Evolutionary conservation across 2,797 vertebrate species (phyloP).

Genomic region (Chaenodraco wilsoni): DNA sequence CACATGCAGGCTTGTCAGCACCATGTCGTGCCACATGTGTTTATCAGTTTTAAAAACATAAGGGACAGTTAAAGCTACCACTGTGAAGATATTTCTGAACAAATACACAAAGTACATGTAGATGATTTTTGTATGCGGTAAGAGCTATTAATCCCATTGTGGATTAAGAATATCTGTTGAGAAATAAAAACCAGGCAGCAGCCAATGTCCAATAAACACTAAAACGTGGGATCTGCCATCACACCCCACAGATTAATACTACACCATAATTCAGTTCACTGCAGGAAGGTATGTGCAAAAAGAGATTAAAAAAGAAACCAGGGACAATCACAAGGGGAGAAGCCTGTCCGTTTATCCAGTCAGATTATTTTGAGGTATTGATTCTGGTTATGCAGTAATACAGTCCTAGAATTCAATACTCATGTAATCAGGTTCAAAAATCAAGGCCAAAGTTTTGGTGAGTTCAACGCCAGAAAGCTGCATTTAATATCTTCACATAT

Average conservation of each 20-base stretch:
- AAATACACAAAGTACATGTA: slow-evolving; percentile 36
- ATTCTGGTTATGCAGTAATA: slow-evolving; percentile 29
- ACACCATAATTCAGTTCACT: slow-evolving; percentile 50
- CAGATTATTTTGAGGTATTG: slow-evolving; percentile 59
- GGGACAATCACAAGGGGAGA: slow-evolving; percentile 48
- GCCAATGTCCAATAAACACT: slow-evolving; percentile 26
- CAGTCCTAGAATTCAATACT: slow-evolving; percentile 22
- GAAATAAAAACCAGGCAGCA: slow-evolving; percentile 39
- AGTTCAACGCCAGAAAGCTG: background rate
- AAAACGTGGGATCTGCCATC: slow-evolving; percentile 15
- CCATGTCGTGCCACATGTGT: slow-evolving; percentile 4
- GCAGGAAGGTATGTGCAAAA: slow-evolving; percentile 47
- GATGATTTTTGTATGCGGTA: slow-evolving; percentile 39
- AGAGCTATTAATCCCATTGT: slow-evolving; percentile 57
- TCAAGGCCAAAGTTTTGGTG: slow-evolving; percentile 14
- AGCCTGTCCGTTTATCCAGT: slow-evolving; percentile 29
- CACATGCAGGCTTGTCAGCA: slow-evolving; percentile 12
- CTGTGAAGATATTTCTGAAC: slow-evolving; percentile 29
- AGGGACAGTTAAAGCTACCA: slow-evolving; percentile 10
- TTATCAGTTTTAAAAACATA: slow-evolving; percentile 21
- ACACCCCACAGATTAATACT: slow-evolving; percentile 64
- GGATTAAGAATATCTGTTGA: slow-evolving; percentile 64
- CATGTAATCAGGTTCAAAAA: slow-evolving; percentile 30
- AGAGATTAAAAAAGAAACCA: slow-evolving; percentile 68
- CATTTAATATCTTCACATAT: background rate